Evolutionary conservation across 1,140 invertebrate species (phyloP).

Genomic region (Stegodyphus dumicola): DNA sequence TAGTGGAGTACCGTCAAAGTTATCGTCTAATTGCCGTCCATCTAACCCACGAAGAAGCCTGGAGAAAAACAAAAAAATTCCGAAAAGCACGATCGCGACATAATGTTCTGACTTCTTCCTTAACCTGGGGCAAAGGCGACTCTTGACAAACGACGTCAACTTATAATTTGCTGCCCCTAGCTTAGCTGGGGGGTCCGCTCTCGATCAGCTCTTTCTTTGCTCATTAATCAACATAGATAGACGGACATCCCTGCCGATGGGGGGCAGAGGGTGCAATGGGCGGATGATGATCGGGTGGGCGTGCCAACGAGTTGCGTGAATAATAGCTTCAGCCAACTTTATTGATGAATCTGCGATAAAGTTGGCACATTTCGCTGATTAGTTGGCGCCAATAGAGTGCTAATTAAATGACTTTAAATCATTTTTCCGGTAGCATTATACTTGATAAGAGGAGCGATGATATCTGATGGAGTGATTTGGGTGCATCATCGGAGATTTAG

Average conservation of each 20-base stretch:
- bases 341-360: slow-evolving; percentile 57
- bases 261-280: background rate
- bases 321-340: slow-evolving; percentile 36
- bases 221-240: slow-evolving; percentile 43
- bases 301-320: slow-evolving; percentile 44
- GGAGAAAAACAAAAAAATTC: no score
- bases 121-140: slow-evolving; percentile 7
- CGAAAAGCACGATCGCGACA: background rate
- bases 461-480: slow-evolving; percentile 16
- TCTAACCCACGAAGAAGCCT: no score
- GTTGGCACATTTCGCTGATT: slow-evolving; percentile 55
- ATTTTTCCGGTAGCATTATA: slow-evolving; percentile 43
- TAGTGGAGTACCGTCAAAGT: no score
- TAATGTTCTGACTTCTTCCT: slow-evolving; percentile 25
- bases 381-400: slow-evolving; percentile 47
- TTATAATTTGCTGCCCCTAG: slow-evolving; percentile 47
- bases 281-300: slow-evolving; percentile 28
- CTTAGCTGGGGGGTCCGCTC: slow-evolving; percentile 13
- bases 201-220: slow-evolving; percentile 45
- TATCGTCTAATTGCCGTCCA: no score
- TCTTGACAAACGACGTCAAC: slow-evolving; percentile 53
- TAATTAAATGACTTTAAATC: slow-evolving; percentile 59
- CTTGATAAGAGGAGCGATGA: slow-evolving; percentile 14
- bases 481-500: background rate
- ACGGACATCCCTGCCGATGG: background rate